Percentiles rank a stretch among this genome's conserved stretches.
Conservation (phyloP, 2,797 vertebrate genomes). For the Diglossa cyanea region DNA sequence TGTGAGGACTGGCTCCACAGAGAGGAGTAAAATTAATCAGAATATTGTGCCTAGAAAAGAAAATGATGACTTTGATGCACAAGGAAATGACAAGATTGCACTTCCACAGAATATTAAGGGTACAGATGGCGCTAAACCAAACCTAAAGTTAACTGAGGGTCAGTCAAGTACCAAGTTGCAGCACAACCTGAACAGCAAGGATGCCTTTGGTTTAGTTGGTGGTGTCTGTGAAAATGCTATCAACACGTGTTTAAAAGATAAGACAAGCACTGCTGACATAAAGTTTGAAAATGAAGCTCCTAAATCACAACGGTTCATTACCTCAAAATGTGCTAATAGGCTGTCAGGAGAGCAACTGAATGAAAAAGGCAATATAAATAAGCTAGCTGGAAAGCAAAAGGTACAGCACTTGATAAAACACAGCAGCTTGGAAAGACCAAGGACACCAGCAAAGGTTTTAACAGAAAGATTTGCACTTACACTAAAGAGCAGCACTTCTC, state of each 20-base stretch:
- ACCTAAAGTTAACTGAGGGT: constrained; percentile 42
- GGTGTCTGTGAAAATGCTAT: not conserved
- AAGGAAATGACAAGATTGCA: constrained; percentile 19
- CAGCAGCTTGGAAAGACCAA: constrained; percentile 67
- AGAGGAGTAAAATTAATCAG: constrained; percentile 15
- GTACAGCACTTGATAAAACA: constrained; percentile 58
- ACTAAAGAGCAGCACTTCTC: constrained; percentile 19
- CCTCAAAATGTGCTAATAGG: constrained; percentile 67
- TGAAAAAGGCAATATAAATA: constrained; percentile 70
- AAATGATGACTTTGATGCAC: not conserved
- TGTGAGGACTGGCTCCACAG: constrained; percentile 66
- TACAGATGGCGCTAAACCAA: not conserved
- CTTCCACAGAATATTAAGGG: constrained; percentile 34
- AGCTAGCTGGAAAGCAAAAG: constrained; percentile 59
- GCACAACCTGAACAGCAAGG: not conserved
- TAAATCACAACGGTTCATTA: not conserved
- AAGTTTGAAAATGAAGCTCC: not conserved
- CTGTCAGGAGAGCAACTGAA: constrained; percentile 68
- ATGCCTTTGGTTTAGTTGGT: not conserved
- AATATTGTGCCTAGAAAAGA: not conserved
- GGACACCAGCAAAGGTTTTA: constrained; percentile 22
- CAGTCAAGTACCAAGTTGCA: not conserved
- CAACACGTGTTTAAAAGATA: accelerated
- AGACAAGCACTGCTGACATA: not conserved
- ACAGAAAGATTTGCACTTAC: constrained; percentile 8